Evolutionary conservation across 2,888 invertebrate genomes (phyloP).

Genomic region (Hypercompe scribonia): DNA sequence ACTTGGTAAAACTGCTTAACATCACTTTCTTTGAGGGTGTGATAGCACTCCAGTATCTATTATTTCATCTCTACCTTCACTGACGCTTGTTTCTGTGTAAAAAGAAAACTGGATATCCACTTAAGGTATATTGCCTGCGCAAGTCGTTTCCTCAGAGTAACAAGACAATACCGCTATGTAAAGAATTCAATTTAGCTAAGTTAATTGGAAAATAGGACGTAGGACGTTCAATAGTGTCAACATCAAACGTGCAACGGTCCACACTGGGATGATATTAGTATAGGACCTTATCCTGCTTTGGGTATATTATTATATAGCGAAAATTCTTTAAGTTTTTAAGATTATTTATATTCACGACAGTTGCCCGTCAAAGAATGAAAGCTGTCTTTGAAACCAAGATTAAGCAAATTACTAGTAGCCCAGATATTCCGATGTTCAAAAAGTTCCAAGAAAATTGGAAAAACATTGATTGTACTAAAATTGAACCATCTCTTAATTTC

Average conservation of each 20-base stretch:
- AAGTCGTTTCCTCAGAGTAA: slow-evolving; percentile 1
- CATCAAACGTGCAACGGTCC: neutral
- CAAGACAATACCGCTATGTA: neutral
- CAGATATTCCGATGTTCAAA: too few relatives aligned
- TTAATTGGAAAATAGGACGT: slow-evolving; percentile 13
- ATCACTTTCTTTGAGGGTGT: too few relatives aligned
- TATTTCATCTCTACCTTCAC: too few relatives aligned
- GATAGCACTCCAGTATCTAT: too few relatives aligned
- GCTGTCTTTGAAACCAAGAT: too few relatives aligned
- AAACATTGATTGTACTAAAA: too few relatives aligned
- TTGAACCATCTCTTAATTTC: too few relatives aligned
- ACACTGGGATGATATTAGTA: slow-evolving; percentile 5
- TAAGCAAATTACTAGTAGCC: too few relatives aligned
- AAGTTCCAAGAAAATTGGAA: too few relatives aligned
- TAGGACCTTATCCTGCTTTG: slow-evolving; percentile 11
- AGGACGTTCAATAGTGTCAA: neutral
- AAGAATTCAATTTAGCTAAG: slow-evolving; percentile 15
- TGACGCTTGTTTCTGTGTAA: neutral
- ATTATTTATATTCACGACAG: too few relatives aligned
- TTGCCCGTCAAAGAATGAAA: too few relatives aligned
- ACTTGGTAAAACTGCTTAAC: too few relatives aligned
- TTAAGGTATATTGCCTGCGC: neutral
- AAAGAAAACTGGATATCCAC: neutral
- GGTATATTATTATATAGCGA: neutral
- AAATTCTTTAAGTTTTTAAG: neutral